These are phyloP conservation scores for Belgica antarctica DNA, from an alignment of 2,888 invertebrate species.

Conservation along the genomic window DNA sequence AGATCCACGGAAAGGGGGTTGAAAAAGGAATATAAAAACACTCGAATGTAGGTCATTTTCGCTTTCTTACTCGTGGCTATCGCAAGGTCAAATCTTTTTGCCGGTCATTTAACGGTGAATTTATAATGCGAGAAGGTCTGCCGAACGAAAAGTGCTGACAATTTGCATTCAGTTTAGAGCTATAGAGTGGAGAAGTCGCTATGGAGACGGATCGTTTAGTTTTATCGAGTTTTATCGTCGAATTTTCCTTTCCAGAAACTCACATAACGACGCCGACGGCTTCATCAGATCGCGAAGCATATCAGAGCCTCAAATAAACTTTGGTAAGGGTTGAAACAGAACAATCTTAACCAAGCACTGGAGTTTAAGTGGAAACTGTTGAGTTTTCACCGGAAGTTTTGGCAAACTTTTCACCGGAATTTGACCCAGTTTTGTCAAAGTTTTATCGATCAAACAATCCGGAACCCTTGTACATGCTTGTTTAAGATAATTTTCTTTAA, in stretches of 20 bases:
- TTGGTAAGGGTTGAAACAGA: slow-evolving; percentile 32
- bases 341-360: background rate
- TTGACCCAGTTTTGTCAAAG: no score
- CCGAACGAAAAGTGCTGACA: background rate
- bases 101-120: slow-evolving; percentile 3
- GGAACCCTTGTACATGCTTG: no score
- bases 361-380: no score
- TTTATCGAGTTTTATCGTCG: slow-evolving; percentile 19
- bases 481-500: background rate
- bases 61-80: background rate
- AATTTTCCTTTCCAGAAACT: slow-evolving; percentile 7
- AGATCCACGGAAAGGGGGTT: background rate
- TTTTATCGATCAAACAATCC: no score
- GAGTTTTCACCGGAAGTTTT: no score
- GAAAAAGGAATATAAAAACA: background rate
- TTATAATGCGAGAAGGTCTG: background rate
- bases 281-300: slow-evolving; percentile 36
- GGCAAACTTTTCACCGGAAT: no score
- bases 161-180: background rate
- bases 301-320: slow-evolving; percentile 36
- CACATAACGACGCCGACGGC: slow-evolving; percentile 4
- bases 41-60: slow-evolving; percentile 8
- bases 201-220: background rate
- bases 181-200: no score
- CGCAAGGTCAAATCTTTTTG: slow-evolving; percentile 6